Evolutionary conservation across 1,140 invertebrate genomes (phyloP), one percentile per base, ranked within the genome.

Genomic region (Chironomus tepperi): DNA sequence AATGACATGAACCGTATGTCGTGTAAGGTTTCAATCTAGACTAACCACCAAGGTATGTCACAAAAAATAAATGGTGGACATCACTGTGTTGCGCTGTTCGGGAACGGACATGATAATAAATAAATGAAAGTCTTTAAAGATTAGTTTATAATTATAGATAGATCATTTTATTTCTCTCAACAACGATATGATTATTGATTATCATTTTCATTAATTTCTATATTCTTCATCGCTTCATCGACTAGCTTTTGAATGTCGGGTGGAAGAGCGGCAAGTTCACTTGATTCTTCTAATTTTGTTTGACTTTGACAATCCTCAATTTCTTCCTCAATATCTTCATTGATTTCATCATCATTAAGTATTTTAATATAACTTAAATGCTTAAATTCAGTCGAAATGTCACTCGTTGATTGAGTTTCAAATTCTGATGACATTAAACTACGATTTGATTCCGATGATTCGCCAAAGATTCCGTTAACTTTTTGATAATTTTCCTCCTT

Each of bases 371-470:
- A 70, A 70, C 7, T 70, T 21, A 70, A 19, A 7, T 70, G 65
- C 19, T 16, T 70, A 1, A 70, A 21, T 70, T 70, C 65, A 8
- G 65, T 19, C 7, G 65, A 70, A 70, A 70, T 70, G 16, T 70
- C 65, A 6, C 65, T 70, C 6, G 16, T 70, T 21, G 65, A 70
- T 70, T 70, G 65, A 3, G 65, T 70, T 70, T 70, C 65, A 70
- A 19, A 18, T 21, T 70, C 65, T 19, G 65, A 70, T 70, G 65
- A 70, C 65, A 70, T 70, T 7, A 70, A 70, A 10, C 65, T 70
- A 6, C 18, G n/a, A 19, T 70, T 70, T 19, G 65, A 70, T 70
- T 70, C 65, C 19, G 65, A 70, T 19, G 65, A 70, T 70, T 70
- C 65, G 1, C 65, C 65, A 19, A 19, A 70, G 19, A 70, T 21